Conservation (phyloP, 2,888 invertebrate genomes). For the Auanema sp. region DNA sequence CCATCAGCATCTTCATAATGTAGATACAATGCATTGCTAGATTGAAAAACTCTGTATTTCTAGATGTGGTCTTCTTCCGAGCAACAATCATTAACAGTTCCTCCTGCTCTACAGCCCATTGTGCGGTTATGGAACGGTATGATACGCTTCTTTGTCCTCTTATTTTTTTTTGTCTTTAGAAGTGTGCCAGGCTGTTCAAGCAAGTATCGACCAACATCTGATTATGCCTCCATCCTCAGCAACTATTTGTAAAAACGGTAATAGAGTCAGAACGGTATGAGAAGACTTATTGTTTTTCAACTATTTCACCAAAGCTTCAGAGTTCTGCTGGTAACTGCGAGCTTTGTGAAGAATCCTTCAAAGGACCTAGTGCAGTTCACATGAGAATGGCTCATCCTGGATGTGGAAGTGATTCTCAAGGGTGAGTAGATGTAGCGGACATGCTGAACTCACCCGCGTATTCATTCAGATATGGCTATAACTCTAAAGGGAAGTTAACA, state of each 20-base stretch:
- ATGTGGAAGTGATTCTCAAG: constrained; percentile 78
- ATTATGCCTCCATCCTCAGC: constrained; percentile 68
- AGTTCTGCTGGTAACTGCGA: constrained; percentile 75
- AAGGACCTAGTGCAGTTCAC: constrained; percentile 83
- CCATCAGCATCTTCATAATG: constrained; percentile 64
- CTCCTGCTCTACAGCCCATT: constrained; percentile 45
- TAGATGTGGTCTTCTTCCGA: constrained; percentile 36
- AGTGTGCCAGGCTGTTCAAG: constrained; percentile 71
- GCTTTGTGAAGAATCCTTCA: constrained; percentile 75
- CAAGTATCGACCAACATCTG: constrained; percentile 71
- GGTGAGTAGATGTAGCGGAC: constrained; percentile 1
- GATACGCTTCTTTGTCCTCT: background rate
- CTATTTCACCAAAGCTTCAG: background rate
- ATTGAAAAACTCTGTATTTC: constrained; percentile 7
- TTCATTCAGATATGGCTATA: constrained; percentile 79
- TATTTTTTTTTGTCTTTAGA: constrained; percentile 66
- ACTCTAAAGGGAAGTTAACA: constrained; percentile 82
- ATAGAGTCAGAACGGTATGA: background rate
- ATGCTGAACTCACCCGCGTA: background rate
- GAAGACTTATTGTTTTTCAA: background rate
- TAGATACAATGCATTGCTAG: constrained; percentile 18
- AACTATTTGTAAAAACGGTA: background rate
- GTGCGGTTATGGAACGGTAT: constrained; percentile 76
- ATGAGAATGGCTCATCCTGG: constrained; percentile 88
- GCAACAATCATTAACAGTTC: constrained; percentile 23